These are phyloP conservation scores for Agonopterix heracliana DNA, from an alignment of 2,888 invertebrate genomes.

Conservation along the genomic window DNA sequence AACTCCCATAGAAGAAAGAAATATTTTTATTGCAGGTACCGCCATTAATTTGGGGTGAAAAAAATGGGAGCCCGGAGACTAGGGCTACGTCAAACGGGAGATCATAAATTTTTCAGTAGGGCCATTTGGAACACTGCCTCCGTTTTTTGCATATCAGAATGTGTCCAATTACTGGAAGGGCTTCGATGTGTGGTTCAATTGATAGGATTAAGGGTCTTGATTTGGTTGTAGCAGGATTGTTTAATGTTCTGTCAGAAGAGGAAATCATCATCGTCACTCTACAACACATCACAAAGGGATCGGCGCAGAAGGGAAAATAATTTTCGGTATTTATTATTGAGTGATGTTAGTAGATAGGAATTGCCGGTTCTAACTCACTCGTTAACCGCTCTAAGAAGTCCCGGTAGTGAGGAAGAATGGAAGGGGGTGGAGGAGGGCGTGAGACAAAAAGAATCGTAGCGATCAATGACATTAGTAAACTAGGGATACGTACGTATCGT, in stretches of 20 bases:
- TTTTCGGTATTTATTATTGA: no score
- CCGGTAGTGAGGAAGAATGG: no score
- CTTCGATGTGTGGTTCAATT: slow-evolving; percentile 21
- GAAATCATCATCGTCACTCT: background rate
- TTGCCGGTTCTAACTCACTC: no score
- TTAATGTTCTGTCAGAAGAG: background rate
- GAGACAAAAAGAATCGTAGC: no score
- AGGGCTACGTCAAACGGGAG: slow-evolving; percentile 44
- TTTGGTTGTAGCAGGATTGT: slow-evolving; percentile 11
- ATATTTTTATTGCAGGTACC: slow-evolving; percentile 24
- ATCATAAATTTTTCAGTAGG: slow-evolving; percentile 54
- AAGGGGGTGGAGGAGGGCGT: no score
- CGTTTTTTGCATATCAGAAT: slow-evolving; percentile 61
- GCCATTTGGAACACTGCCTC: slow-evolving; percentile 40
- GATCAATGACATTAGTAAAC: no score
- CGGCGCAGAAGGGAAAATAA: no score
- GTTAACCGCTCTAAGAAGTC: no score
- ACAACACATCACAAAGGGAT: rapidly evolving
- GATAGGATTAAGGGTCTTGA: no score
- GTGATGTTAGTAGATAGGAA: no score
- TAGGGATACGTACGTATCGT: no score
- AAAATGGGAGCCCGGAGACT: slow-evolving; percentile 29
- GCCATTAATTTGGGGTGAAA: slow-evolving; percentile 38
- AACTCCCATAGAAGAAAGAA: slow-evolving; percentile 22
- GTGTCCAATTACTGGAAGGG: slow-evolving; percentile 54